phyloP scores from a whole-genome alignment of 1,140 invertebrate species.

The Neoseiulus cucumeris region DNA sequence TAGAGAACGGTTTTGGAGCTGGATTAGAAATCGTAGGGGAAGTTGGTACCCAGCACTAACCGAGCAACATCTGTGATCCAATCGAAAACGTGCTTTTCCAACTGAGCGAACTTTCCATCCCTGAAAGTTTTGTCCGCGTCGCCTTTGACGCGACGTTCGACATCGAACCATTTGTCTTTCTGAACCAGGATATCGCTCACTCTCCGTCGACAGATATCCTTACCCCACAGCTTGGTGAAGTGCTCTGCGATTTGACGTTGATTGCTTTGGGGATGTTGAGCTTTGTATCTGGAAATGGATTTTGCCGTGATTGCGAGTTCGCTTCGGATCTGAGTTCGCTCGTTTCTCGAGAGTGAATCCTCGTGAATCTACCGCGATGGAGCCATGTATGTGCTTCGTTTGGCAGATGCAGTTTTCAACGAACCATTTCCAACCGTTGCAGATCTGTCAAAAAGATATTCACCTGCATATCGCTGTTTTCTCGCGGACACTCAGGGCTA shows the following conservation, averaged over 20 bases:
- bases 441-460: no score
- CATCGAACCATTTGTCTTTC: slow-evolving; percentile 8
- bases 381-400: no score
- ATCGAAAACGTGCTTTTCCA: neutral
- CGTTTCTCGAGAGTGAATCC: no score
- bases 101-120: neutral
- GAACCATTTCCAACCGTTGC: no score
- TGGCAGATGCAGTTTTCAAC: no score
- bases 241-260: slow-evolving; percentile 7
- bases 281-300: neutral
- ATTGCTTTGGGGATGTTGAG: neutral
- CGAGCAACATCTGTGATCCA: neutral
- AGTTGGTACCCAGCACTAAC: neutral
- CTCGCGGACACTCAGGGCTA: neutral
- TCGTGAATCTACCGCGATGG: no score
- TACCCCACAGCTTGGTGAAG: slow-evolving; percentile 5
- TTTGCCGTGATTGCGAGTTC: no score
- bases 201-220: neutral
- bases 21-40: neutral
- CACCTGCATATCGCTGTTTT: slow-evolving; percentile 6
- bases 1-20: neutral
- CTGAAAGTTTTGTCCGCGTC: slow-evolving; percentile 1
- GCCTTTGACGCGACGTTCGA: neutral
- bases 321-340: no score
- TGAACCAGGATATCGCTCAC: slow-evolving; percentile 6